Evolutionary conservation across 2,888 invertebrate species (phyloP), one percentile per base, ranked within the genome.

Genomic region (Cataglyphis albicans): DNA sequence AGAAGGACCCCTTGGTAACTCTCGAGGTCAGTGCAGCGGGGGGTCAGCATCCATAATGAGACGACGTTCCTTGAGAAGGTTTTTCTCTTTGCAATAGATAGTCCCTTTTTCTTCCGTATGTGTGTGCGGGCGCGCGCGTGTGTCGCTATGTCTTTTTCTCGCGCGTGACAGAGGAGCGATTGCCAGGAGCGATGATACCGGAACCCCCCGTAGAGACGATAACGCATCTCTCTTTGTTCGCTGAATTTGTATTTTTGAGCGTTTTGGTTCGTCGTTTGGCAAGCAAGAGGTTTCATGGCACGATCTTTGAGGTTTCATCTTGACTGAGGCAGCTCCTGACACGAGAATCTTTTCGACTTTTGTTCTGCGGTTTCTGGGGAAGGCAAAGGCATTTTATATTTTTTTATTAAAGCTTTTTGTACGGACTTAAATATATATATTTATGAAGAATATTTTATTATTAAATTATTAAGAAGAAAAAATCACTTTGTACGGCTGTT

Each of bases 11-110:
- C 90, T 92, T 92, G 84, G 90, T 87, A 91, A 91, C 75, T 85
- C 85, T 89, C 87, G 92, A 93, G 92, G 93, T 91, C 90, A 29
- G 10, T 41, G 87, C 92, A 84, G 90, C 93, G 91, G 93, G 93
- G 90, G 92, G 91, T 92, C 93, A 93, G 92, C 92, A 92, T 87
- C 91, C 92, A 91, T 93, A 94, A 94, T 93, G 93, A 93, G 91
- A 87, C 92, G 87, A 88, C 86, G 89, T 85, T 91, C 88, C 90
- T 89, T 90, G 86, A 89, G 87, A 85, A 83, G 84, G 84, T 88
- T 89, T 84, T 84, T 82, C 82, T 76, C 78, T 86, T 87, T 80
- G 78, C 84, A 82, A 85, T 81, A 67, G 72, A 73, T 81, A 57
- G 82, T 84, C 80, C 75, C 74, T 81, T 59, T 57, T 84, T 81